Conservation (phyloP, 2,113 vertebrate species). For the Scomber scombrus region DNA sequence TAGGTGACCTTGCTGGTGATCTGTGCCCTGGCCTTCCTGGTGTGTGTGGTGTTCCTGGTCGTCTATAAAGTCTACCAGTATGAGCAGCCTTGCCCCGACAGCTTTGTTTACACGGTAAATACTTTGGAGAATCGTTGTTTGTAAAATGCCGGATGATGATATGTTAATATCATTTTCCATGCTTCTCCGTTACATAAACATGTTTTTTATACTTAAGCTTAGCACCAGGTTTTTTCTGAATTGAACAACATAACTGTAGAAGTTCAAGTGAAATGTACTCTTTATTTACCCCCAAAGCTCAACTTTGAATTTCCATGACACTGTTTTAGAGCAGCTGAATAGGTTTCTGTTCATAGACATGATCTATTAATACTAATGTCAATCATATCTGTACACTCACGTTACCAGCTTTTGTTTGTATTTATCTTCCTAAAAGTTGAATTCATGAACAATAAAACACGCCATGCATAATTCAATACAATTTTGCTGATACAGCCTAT, state of each 20-base stretch:
- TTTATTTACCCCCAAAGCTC: neutral
- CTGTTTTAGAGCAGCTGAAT: neutral
- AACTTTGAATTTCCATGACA: neutral
- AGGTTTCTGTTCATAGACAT: neutral
- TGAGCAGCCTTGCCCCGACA: conserved; percentile 94
- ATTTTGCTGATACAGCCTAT: neutral
- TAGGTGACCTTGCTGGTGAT: conserved; percentile 95
- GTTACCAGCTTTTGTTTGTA: too few species aligned
- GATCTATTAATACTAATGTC: neutral
- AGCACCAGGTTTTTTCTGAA: neutral
- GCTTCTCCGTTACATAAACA: neutral
- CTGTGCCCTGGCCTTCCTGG: conserved; percentile 94
- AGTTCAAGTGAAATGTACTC: too few species aligned
- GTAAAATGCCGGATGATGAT: neutral
- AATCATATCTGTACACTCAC: neutral
- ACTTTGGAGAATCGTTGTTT: neutral
- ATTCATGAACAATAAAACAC: too few species aligned
- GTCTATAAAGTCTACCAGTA: conserved; percentile 99
- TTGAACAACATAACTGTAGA: neutral
- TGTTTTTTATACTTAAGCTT: neutral
- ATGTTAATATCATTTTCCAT: neutral
- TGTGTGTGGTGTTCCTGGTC: conserved; percentile 96
- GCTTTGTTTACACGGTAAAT: conserved; percentile 91
- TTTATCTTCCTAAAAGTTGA: too few species aligned
- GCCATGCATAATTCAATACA: too few species aligned